Percentiles rank a stretch among this genome's conserved stretches.
Conservation (phyloP, 2,888 invertebrate genomes). For the Calameuta pallipes region DNA sequence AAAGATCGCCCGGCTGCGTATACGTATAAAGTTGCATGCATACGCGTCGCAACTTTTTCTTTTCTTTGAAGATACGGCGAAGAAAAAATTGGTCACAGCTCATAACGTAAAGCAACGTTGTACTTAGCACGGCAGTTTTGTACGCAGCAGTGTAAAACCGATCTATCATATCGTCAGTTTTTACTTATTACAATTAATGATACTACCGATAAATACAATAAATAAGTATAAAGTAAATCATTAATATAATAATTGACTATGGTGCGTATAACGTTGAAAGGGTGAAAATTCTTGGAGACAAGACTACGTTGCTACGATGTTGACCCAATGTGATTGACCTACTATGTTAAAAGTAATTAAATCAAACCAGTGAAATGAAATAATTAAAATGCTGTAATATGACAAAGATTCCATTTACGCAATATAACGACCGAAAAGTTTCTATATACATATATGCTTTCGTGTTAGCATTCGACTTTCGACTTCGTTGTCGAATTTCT, state of each 20-base stretch:
- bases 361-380: not conserved
- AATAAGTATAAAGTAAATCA: constrained; percentile 32
- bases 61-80: not conserved
- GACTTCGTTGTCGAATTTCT: not conserved
- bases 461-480: not conserved
- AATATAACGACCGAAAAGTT: not conserved
- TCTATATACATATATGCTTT: not conserved
- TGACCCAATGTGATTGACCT: constrained; percentile 42
- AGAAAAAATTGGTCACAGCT: not conserved
- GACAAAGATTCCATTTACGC: not conserved
- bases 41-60: not conserved
- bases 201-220: constrained; percentile 41
- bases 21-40: not conserved
- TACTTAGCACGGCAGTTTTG: constrained; percentile 27
- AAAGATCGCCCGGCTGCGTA: not conserved
- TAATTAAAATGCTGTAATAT: not conserved
- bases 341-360: constrained; percentile 18
- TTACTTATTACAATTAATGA: constrained; percentile 47
- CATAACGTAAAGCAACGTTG: not conserved
- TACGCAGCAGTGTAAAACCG: constrained; percentile 35
- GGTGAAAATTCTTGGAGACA: constrained; percentile 33
- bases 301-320: constrained; percentile 38
- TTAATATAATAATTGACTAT: constrained; percentile 28
- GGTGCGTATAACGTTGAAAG: constrained; percentile 27
- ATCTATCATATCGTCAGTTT: constrained; percentile 56